These are phyloP conservation scores for Temnothorax nylanderi DNA, from an alignment of 1,140 invertebrate genomes.

Conservation along the genomic window DNA sequence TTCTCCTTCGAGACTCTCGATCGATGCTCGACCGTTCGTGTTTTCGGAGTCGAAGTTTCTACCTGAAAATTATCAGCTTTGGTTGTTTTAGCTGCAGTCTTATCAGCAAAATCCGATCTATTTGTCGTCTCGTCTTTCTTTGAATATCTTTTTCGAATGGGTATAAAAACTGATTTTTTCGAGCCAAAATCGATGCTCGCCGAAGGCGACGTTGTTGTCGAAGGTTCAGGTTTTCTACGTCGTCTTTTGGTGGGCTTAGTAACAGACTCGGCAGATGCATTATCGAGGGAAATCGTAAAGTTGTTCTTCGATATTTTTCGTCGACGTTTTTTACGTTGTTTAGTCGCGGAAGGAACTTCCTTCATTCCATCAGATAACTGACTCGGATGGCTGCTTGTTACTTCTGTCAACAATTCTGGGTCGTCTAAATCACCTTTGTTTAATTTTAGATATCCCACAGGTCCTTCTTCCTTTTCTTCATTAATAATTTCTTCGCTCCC, in stretches of 20 bases:
- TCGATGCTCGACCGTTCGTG: conserved; percentile 68
- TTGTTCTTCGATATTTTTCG: conserved; percentile 36
- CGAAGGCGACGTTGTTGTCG: conserved; percentile 17
- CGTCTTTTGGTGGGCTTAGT: neutral
- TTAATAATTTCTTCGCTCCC: neutral
- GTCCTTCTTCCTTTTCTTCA: neutral
- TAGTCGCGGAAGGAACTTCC: neutral
- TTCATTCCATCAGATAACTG: neutral
- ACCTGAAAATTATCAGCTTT: neutral
- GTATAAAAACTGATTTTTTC: neutral
- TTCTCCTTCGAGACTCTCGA: conserved; percentile 75
- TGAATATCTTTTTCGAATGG: neutral
- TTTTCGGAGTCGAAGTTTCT: conserved; percentile 62
- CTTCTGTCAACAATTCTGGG: neutral
- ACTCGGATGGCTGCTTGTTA: neutral
- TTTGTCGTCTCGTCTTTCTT: neutral
- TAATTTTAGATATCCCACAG: neutral
- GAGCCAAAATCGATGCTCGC: neutral
- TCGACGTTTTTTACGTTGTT: conserved; percentile 24
- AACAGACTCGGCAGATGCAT: neutral
- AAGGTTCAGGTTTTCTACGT: conserved; percentile 17
- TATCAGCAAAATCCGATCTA: neutral
- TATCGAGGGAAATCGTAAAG: neutral
- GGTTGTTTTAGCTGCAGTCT: neutral
- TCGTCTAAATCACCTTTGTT: neutral